Base-by-base conservation (phyloP, 2,797 vertebrate species). In the Podarcis lilfordi region DNA sequence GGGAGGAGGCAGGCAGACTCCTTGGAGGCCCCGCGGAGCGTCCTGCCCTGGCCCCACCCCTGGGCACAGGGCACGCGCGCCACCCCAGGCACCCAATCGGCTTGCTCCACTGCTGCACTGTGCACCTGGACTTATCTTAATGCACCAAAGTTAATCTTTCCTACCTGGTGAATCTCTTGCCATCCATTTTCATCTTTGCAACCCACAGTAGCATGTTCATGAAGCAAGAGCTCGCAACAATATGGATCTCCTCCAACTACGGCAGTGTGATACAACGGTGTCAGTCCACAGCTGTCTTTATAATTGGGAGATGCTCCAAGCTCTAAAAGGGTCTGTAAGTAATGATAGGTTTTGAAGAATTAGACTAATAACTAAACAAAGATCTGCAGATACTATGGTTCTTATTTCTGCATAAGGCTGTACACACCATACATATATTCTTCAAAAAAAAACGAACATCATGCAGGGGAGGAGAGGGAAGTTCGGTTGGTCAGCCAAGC, bases 121-220 rank as follows among this genome's bases (percentile, higher is more conserved):
- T 82, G 82, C 25, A 21, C 7, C 59, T 84, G 55, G 17, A 35
- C 11, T 68, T 43, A 68, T 35, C 15, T 82, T 43, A 72, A 66
- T 35, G 69, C 15, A 78, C 32, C 72, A 75, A 0, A 82, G 79
- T 61, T 79, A 0, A 17, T 3, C 6, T 40, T 61, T 74, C 91
- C 1, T 43, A 99, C 98, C 98, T 99, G 98, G 95, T 99, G 99
- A 55, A 99, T 97, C 92, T 99, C 98, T 0, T 98, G 98, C 98
- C 98, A 99, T 93, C 99, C 99, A 0, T 99, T 99, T 95, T 99
- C 98, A 3, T 99, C 98, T 92, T 96, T 97, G 96, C 98, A 99
- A 92, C 98, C 97, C 89, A 99, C 97, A 0, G 96, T 89, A 7
- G 98, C 98, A 0, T 98, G 98, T 74, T 98, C 98, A 0, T 97